Base-by-base conservation (phyloP, 2,113 vertebrate species). In the Saguinus midas region DNA sequence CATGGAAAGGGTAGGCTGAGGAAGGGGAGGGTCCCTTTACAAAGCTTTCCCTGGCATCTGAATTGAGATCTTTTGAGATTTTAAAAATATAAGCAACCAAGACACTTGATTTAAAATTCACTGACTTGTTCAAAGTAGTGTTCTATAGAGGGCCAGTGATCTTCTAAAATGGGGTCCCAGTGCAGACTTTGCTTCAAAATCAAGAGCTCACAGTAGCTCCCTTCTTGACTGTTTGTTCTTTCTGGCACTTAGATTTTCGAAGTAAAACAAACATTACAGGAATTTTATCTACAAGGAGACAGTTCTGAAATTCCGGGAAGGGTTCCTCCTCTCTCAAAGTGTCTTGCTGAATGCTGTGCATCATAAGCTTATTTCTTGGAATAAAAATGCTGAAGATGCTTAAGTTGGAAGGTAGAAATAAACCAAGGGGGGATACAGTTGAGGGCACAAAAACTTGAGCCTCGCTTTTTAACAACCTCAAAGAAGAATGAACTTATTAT, bases 41-140 rank as follows among this genome's bases (percentile, higher is more conserved):
- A 92, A 55, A 70, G 20, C 21, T 73, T 91, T 87, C 27, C 17
- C 35, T 72, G 43, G 70, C 23, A 55, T 82, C 8, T 75, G 18
- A 92, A 45, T 61, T 90, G 82, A 90, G 29, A 94, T 82, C 32
- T 86, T 91, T 68, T 94, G n/a, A 94, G 43, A 83, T 78, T 83
- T 82, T 70, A 21, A 90, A 91, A 94, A 86, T 70, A 91, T 23
- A 45, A 93, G 48, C 21, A 91, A 90, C 35, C n/a, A 94, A 81
- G 68, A 96, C 23, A 94, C 23, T 25, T 76, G 64, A 58, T 64
- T 94, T 4, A 87, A 90, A 89, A 89, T 83, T 95, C 16, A 90
- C 40, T 86, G 75, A 87, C 52, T 35, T 93, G 21, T 55, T 58
- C 18, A 83, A 88, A 93, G 14, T 3, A 48, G 0, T 90, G 37